A percentile compares a stretch with the other conserved stretches of the same genome.
Evolutionary conservation across 2,113 vertebrate genomes (phyloP).

Genomic region (Neofelis nebulosa): DNA sequence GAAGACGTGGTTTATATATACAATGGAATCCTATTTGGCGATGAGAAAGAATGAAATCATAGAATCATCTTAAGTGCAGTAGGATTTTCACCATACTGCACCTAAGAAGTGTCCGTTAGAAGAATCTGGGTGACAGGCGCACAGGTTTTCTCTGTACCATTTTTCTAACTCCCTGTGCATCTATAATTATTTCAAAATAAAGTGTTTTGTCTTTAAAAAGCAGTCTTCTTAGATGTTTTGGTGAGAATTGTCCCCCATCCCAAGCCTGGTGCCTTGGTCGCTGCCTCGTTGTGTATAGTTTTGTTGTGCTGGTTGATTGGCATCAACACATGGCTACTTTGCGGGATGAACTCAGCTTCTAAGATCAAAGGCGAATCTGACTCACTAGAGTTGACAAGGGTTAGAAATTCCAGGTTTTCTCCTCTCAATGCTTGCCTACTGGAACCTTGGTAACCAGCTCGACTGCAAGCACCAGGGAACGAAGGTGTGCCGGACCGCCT

Average conservation of each 20-base stretch:
- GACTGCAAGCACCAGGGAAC: not conserved
- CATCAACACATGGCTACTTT: not conserved
- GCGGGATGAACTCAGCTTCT: not conserved
- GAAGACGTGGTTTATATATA: no score
- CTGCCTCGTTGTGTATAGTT: not conserved
- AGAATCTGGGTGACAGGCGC: not conserved
- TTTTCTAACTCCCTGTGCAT: not conserved
- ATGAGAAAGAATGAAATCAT: no score
- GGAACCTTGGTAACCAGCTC: no score
- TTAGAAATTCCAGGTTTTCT: not conserved
- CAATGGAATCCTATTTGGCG: no score
- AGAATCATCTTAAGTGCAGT: no score
- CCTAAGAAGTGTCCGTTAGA: not conserved
- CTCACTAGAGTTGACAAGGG: not conserved
- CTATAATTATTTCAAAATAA: not conserved
- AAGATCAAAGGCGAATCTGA: not conserved
- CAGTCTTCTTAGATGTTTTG: not conserved
- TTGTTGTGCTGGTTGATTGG: not conserved
- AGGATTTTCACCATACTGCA: accelerated
- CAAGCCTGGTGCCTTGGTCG: not conserved
- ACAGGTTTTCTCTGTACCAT: not conserved
- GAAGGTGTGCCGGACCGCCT: not conserved
- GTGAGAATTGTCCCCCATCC: not conserved
- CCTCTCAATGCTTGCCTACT: not conserved
- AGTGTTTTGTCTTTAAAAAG: not conserved